Base-by-base conservation (phyloP, 2,888 invertebrate genomes). In the Crocallis elinguaria region DNA sequence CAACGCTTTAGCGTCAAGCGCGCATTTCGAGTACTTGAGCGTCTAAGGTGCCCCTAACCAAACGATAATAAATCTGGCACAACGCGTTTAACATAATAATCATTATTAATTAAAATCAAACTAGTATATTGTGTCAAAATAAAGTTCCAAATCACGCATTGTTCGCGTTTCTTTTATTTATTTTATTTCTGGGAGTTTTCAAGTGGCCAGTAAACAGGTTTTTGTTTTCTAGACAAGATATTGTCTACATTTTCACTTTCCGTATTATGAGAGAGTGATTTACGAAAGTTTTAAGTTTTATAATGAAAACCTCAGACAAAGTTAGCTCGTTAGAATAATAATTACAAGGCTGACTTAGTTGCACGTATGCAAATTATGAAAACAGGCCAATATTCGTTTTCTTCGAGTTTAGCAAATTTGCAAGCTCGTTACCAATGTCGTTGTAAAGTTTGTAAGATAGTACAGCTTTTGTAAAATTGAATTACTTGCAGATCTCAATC, bases 41-140 rank as follows among this genome's bases (percentile, higher is more conserved):
- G n/a, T n/a, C n/a, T n/a, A n/a, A n/a, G n/a, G n/a, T n/a, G n/a
- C n/a, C n/a, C n/a, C n/a, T n/a, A n/a, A n/a, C n/a, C 9, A 33
- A 30, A 42, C 37, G 37, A 46, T 41, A 45, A 49, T 38, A 49
- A 41, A 33, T 29, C 25, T 46, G 45, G 36, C 46, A 30, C 9
- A 42, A 49, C 25, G 35, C 17, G 49, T 23, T 50, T 48, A 30
- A 25, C 37, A 17, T 50, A 50, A 17, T 46, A 46, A 49, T 49
- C 42, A 50, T 42, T 44, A 41, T 39, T 30, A 29, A 39, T 49
- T 43, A 36, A n/a, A n/a, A n/a, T n/a, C n/a, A 21, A 35, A 25
- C 14, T 36, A 23, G 11, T 14, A 7, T 14, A 27, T 11, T 30
- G 14, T 32, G 19, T 23, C 29, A 35, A 44, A 54, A 44, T 41